A percentile compares a stretch with the other conserved stretches of the same genome.
These are phyloP conservation scores for Caenorhabditis latens DNA, from an alignment of 1,140 invertebrate species.

Conservation along the genomic window DNA sequence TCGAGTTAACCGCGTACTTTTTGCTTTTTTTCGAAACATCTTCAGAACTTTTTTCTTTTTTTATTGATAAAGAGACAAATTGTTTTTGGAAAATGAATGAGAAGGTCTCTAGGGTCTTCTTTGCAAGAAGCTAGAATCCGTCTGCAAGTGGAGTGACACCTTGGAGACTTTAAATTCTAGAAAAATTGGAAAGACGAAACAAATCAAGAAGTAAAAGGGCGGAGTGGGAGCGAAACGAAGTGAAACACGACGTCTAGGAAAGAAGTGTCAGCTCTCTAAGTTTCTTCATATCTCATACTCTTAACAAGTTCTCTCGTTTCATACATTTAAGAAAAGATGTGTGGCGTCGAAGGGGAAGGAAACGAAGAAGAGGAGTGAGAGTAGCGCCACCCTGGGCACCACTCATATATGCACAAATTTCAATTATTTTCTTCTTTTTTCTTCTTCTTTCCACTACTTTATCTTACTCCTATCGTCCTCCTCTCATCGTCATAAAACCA, in stretches of 20 bases:
- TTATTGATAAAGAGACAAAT: conserved; percentile 18
- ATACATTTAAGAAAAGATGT: conserved; percentile 56
- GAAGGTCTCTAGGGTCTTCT: conserved; percentile 8
- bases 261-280: conserved; percentile 53
- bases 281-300: conserved; percentile 21
- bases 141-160: not conserved
- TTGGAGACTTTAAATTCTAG: not conserved
- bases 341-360: not conserved
- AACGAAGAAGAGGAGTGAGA: conserved; percentile 6
- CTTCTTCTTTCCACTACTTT: not conserved
- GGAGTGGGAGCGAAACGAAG: conserved; percentile 48
- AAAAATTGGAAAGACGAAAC: conserved; percentile 15
- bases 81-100: not conserved
- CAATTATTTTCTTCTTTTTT: conserved; percentile 46
- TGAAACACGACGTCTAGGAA: conserved; percentile 52
- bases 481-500: conserved; percentile 23
- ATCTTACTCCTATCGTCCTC: not conserved
- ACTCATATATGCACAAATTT: conserved; percentile 56
- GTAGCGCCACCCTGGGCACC: conserved; percentile 48
- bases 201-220: conserved; percentile 48
- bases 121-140: not conserved
- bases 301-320: conserved; percentile 49
- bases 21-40: not conserved
- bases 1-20: conserved; percentile 47
- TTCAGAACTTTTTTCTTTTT: conserved; percentile 17